Conservation (phyloP, 2,888 invertebrate genomes). For the Andrena trimmerana region DNA sequence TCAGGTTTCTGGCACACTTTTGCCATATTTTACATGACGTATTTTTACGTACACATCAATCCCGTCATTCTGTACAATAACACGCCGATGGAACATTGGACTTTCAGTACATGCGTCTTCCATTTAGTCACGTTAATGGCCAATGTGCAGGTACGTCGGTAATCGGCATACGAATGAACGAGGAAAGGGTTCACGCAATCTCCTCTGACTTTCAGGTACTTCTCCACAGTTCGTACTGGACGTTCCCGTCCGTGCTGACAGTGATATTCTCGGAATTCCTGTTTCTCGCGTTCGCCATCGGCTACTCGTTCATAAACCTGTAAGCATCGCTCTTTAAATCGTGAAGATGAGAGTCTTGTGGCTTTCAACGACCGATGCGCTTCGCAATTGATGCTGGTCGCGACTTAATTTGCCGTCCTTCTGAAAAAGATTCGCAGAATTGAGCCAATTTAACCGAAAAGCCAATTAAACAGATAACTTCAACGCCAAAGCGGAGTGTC, state of each 20-base stretch:
- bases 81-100: constrained; percentile 87
- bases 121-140: constrained; percentile 78
- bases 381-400: too few relatives aligned
- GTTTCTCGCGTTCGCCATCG: constrained; percentile 86
- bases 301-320: constrained; percentile 88
- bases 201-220: constrained; percentile 75
- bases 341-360: neutral
- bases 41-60: constrained; percentile 84
- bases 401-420: too few relatives aligned
- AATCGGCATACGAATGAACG: neutral
- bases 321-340: constrained; percentile 73
- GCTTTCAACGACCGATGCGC: neutral
- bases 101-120: constrained; percentile 78
- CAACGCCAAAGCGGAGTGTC: too few relatives aligned
- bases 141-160: constrained; percentile 77
- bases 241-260: constrained; percentile 87
- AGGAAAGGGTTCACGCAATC: neutral
- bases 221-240: constrained; percentile 87
- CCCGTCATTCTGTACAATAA: constrained; percentile 86
- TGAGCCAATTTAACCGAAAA: too few relatives aligned
- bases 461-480: too few relatives aligned
- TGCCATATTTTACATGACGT: constrained; percentile 88
- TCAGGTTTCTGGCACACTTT: constrained; percentile 89
- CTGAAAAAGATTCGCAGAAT: too few relatives aligned
- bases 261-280: constrained; percentile 86